Percentiles rank a stretch among this genome's conserved stretches.
phyloP scores from a whole-genome alignment of 2,888 invertebrate species.

The Reticulitermes lucifugus region DNA sequence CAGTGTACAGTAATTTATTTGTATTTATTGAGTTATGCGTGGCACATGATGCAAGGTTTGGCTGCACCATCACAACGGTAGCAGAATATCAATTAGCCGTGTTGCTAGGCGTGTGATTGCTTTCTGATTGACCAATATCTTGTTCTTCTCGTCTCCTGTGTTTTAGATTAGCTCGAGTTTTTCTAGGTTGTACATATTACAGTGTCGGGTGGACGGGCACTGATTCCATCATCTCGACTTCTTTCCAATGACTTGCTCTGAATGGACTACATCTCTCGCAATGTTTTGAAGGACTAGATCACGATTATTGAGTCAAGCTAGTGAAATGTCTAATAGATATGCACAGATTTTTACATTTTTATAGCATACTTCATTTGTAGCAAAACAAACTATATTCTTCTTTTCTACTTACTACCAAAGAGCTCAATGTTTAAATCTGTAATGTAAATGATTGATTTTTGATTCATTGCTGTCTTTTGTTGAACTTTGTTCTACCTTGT shows the following conservation, averaged over 20 bases:
- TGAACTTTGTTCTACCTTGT: constrained; percentile 40
- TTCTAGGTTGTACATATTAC: constrained; percentile 52
- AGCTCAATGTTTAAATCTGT: constrained; percentile 51
- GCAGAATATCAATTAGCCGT: constrained; percentile 42
- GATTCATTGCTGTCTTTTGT: constrained; percentile 37
- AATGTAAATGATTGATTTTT: constrained; percentile 42
- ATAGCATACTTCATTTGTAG: constrained; percentile 55
- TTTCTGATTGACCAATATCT: constrained; percentile 52
- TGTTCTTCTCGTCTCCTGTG: constrained; percentile 53
- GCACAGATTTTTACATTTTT: constrained; percentile 56
- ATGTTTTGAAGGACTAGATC: constrained; percentile 53
- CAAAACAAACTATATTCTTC: constrained; percentile 52
- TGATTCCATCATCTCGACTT: background rate
- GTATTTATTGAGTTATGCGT: constrained; percentile 44
- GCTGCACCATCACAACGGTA: constrained; percentile 38
- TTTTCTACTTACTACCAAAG: constrained; percentile 53
- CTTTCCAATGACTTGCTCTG: constrained; percentile 52
- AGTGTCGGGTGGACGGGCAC: constrained; percentile 44
- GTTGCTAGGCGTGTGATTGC: constrained; percentile 49
- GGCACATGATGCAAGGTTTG: constrained; percentile 45
- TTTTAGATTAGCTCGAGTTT: constrained; percentile 51
- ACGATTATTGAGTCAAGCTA: constrained; percentile 52
- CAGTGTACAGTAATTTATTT: constrained; percentile 46
- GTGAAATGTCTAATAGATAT: constrained; percentile 54
- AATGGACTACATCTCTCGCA: constrained; percentile 52